phyloP scores from a whole-genome alignment of 2,888 invertebrate genomes.

The Watsonalla cultraria region DNA sequence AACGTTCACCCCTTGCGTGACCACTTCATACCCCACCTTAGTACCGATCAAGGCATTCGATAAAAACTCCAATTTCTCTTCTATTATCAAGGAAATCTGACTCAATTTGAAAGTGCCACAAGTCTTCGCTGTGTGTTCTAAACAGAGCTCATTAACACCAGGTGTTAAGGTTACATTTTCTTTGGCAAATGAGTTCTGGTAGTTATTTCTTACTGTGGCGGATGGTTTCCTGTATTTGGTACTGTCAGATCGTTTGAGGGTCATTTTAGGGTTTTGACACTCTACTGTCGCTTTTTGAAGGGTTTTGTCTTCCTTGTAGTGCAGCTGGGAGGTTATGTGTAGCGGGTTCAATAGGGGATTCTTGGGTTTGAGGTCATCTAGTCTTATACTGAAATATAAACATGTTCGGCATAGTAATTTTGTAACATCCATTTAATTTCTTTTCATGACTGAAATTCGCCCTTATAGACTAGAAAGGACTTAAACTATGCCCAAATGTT shows the following conservation, averaged over 20 bases:
- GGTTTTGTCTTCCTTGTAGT: conserved; percentile 90
- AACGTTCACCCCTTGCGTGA: conserved; percentile 71
- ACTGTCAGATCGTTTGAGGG: conserved; percentile 85
- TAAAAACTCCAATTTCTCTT: conserved; percentile 84
- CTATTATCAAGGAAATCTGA: conserved; percentile 82
- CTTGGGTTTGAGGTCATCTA: conserved; percentile 80
- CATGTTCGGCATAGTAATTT: no score
- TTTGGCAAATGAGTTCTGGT: conserved; percentile 76
- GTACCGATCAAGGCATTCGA: conserved; percentile 80
- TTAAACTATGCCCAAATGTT: no score
- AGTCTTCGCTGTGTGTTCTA: conserved; percentile 80
- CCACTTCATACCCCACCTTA: conserved; percentile 77
- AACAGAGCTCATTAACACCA: conserved; percentile 80
- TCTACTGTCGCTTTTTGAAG: conserved; percentile 86
- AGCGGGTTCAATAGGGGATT: conserved; percentile 80
- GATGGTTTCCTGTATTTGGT: conserved; percentile 83
- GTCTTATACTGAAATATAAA: conserved; percentile 65
- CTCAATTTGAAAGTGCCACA: conserved; percentile 85
- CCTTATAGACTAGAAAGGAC: no score
- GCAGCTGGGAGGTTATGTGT: conserved; percentile 83
- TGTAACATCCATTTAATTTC: no score
- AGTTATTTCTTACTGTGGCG: conserved; percentile 82
- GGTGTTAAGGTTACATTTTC: conserved; percentile 78
- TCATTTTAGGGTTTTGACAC: conserved; percentile 81
- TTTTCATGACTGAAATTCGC: no score